Evolutionary conservation across 2,888 invertebrate species (phyloP).

Genomic region (Eudemis profundana): DNA sequence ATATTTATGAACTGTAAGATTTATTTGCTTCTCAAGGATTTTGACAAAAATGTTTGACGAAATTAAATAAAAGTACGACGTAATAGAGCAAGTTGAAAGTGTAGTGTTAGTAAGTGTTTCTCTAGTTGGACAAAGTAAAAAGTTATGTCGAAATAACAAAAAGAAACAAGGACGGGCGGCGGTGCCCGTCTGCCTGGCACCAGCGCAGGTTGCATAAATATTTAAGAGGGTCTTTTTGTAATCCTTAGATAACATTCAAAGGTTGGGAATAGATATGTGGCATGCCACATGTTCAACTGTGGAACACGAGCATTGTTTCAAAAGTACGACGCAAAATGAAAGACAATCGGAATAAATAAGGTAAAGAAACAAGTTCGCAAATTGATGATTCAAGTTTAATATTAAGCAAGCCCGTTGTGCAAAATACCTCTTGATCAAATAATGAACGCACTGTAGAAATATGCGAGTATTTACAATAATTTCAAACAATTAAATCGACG

Average conservation of each 20-base stretch:
- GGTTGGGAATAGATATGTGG: conserved; percentile 10
- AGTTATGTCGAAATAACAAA: conserved; percentile 14
- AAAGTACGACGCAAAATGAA: conserved; percentile 27
- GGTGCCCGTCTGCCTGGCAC: conserved; percentile 36
- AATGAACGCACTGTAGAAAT: conserved; percentile 42
- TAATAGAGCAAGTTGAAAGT: not conserved
- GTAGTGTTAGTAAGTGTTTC: not conserved
- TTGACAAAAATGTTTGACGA: not conserved
- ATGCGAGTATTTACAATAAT: conserved; percentile 40
- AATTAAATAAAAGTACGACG: not conserved
- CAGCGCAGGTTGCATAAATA: conserved; percentile 39
- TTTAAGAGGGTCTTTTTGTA: conserved; percentile 37
- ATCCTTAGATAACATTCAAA: conserved; percentile 22
- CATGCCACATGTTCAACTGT: conserved; percentile 24
- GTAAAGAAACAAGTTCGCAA: conserved; percentile 29
- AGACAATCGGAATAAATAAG: conserved; percentile 29
- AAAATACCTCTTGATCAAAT: conserved; percentile 40
- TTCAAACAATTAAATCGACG: conserved; percentile 47
- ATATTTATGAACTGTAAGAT: conserved; percentile 15
- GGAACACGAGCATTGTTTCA: conserved; percentile 13
- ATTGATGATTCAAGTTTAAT: conserved; percentile 38
- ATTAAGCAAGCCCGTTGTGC: conserved; percentile 39
- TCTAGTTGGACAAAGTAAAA: conserved; percentile 11
- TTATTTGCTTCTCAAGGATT: not conserved
- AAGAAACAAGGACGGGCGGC: not conserved